These are phyloP conservation scores for Tetramorium simillimum DNA, from an alignment of 1,140 invertebrate species.

Conservation along the genomic window DNA sequence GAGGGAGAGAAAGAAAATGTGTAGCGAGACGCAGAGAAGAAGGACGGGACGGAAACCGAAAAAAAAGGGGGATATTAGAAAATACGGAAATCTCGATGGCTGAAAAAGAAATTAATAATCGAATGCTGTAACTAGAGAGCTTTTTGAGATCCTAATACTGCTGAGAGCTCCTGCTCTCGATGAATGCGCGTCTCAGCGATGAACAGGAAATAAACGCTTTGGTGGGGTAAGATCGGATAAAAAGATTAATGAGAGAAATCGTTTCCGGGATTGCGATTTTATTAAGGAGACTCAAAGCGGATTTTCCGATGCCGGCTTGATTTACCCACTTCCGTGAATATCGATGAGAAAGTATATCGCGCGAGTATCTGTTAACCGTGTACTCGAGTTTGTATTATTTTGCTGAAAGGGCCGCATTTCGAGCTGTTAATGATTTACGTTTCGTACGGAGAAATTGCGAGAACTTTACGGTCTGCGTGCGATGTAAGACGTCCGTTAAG, in stretches of 20 bases:
- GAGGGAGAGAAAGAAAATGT: not conserved
- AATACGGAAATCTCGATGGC: slow-evolving; percentile 14
- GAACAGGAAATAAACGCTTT: slow-evolving; percentile 72
- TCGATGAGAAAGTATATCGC: slow-evolving; percentile 46
- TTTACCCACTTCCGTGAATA: slow-evolving; percentile 57
- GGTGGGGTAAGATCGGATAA: slow-evolving; percentile 59
- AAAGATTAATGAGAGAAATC: slow-evolving; percentile 72
- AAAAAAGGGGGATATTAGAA: slow-evolving; percentile 24
- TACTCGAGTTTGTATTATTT: slow-evolving; percentile 40
- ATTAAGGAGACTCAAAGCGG: slow-evolving; percentile 70
- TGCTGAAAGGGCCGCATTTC: slow-evolving; percentile 44
- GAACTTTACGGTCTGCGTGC: slow-evolving; percentile 34
- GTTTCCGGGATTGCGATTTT: slow-evolving; percentile 73
- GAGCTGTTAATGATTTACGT: slow-evolving; percentile 49
- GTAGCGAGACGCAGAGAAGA: not conserved
- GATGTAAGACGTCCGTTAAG: slow-evolving; percentile 23
- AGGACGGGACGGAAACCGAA: not conserved
- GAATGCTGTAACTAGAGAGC: slow-evolving; percentile 50
- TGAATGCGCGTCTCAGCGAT: slow-evolving; percentile 59
- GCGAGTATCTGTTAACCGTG: slow-evolving; percentile 15
- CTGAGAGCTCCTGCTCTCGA: slow-evolving; percentile 61
- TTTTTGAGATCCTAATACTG: slow-evolving; percentile 74
- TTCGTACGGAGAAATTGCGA: slow-evolving; percentile 37
- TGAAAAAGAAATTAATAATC: slow-evolving; percentile 71
- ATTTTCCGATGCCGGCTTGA: slow-evolving; percentile 52